A percentile compares a stretch with the other conserved stretches of the same genome.
These are phyloP conservation scores for Acinonyx jubatus DNA, from an alignment of 2,113 vertebrate genomes.

Conservation along the genomic window DNA sequence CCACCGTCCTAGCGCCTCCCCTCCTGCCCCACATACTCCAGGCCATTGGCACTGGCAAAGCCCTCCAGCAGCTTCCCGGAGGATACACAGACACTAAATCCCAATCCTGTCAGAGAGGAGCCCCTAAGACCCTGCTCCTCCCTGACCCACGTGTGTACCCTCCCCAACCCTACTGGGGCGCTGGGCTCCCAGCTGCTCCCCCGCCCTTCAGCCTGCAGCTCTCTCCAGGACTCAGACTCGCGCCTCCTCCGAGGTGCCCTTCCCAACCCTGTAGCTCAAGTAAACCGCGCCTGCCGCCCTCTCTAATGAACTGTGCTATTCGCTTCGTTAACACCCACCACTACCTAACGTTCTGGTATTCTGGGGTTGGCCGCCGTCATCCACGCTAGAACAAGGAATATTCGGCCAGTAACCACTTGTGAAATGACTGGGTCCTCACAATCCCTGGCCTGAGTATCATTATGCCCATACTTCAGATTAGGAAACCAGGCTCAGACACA, in stretches of 20 bases:
- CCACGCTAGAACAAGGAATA: neutral
- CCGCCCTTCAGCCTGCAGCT: neutral
- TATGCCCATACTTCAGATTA: neutral
- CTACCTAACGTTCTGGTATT: no score
- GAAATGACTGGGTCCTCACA: neutral
- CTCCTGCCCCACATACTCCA: no score
- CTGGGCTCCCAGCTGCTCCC: no score
- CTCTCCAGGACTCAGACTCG: neutral
- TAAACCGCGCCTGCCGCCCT: rapidly evolving
- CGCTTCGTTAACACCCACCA: rapidly evolving
- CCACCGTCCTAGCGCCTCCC: neutral
- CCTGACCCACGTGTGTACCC: no score
- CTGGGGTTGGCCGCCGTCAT: neutral
- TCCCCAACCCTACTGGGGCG: rapidly evolving
- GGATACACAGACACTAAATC: neutral
- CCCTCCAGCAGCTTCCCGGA: neutral
- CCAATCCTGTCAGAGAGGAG: neutral
- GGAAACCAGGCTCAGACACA: neutral
- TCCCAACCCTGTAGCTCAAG: neutral
- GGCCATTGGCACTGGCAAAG: neutral
- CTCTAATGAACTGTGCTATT: neutral
- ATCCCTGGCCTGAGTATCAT: rapidly evolving
- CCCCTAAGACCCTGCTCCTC: neutral
- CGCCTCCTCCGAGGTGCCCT: neutral
- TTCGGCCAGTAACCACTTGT: neutral